Base-by-base conservation (phyloP, 2,113 vertebrate genomes). In the Arvicanthis niloticus region DNA sequence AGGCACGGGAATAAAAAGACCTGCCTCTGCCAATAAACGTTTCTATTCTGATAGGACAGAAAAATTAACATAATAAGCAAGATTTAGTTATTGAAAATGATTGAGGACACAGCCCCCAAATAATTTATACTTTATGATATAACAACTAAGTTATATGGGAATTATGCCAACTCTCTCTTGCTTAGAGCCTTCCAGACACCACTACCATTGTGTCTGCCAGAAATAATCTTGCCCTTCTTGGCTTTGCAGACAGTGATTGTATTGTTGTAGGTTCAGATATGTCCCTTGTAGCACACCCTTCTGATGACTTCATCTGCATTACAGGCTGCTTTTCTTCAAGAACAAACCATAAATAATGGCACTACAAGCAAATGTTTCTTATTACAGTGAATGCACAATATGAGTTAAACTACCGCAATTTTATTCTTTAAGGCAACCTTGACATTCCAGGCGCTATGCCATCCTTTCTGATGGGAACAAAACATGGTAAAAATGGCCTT, bases 101-200 rank as follows among this genome's bases (percentile, higher is more conserved):
- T 12, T 80, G 58, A 91, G 37, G 51, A 95, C 26, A 80, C 9
- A 42, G 6, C 12, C 22, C 89, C 21, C 84, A 96, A 91, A 60
- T 93, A 67, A 97, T 92, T 95, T 88, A 13, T 75, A 58, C 89
- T 82, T 89, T 84, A 81, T 92, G 77, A 95, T 73, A 95, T 94
- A 94, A 89, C 48, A 89, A 21, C 62, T 62, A 62, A 48, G 19
- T 60, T 34, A 42, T 40, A 42, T 2, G 6, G 31, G 15, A 89
- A 67, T 67, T 62, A 53, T 40, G 48, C 48, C 88, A 87, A 40
- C 5, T 51, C 34, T 7, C n/a, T 81, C 51, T 80, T 15, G 48
- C 70, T 65, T 60, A n/a, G 73, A 7, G 7, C 24, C 48, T 76
- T 92, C 58, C 3, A 80, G 53, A 67, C 42, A 88, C 17, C 7